Conservation (phyloP, 2,113 vertebrate genomes). For the Peromyscus californicus region DNA sequence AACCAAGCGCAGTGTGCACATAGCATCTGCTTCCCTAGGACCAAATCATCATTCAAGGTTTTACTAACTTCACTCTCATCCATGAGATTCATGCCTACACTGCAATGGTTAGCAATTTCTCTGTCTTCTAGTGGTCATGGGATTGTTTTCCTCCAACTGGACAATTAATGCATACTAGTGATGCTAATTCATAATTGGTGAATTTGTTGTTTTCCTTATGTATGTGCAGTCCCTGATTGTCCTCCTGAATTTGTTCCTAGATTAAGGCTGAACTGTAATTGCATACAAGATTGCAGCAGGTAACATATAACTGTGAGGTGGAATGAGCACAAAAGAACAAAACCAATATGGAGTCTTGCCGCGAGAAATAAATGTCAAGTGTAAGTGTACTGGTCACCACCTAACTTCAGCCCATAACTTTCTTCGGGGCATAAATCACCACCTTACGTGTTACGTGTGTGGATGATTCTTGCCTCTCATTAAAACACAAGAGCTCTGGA, state of each 20-base stretch:
- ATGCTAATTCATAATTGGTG: background rate
- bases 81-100: background rate
- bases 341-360: background rate
- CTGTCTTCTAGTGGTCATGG: background rate
- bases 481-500: background rate
- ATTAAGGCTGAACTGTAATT: background rate
- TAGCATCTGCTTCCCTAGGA: background rate
- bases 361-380: background rate
- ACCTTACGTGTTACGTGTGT: background rate
- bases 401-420: background rate
- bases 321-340: background rate
- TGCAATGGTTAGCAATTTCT: slow-evolving; percentile 3
- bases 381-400: background rate
- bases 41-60: background rate
- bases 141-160: slow-evolving; percentile 14
- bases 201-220: slow-evolving; percentile 1
- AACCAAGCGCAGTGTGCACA: background rate
- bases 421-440: background rate
- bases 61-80: background rate
- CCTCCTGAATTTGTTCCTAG: background rate
- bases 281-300: background rate
- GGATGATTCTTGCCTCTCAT: background rate
- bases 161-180: background rate
- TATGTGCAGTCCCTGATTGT: background rate
- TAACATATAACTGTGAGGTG: background rate